Evolutionary conservation across 1,140 invertebrate species (phyloP).

Genomic region (Scaptomyza montana): DNA sequence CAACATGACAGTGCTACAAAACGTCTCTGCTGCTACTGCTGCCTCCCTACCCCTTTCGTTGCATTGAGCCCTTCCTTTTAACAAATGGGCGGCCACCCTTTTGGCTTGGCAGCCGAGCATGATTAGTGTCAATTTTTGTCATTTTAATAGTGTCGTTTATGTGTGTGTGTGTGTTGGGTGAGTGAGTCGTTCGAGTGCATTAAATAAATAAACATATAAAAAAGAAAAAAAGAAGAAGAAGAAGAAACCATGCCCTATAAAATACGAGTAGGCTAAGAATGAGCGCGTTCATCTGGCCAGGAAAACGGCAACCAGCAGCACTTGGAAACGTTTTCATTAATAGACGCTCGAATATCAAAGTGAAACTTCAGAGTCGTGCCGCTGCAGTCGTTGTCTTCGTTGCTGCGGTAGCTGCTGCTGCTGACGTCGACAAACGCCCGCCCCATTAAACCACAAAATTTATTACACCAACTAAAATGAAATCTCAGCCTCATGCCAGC

Average conservation of each 20-base stretch:
- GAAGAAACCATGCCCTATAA: conserved; percentile 76
- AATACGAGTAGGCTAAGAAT: conserved; percentile 67
- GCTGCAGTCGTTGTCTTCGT: conserved; percentile 8
- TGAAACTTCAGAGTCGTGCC: conserved; percentile 75
- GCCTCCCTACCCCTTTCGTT: conserved; percentile 20
- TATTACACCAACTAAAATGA: conserved; percentile 80
- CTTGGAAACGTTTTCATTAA: conserved; percentile 71
- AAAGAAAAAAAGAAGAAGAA: conserved; percentile 8
- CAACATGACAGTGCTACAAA: conserved; percentile 71
- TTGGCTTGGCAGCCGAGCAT: conserved; percentile 62
- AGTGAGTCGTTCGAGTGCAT: conserved; percentile 57
- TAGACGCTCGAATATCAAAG: conserved; percentile 81
- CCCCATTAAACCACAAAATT: conserved; percentile 82
- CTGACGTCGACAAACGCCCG: conserved; percentile 64
- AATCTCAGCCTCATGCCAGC: conserved; percentile 58
- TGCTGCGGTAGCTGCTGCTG: conserved; percentile 21
- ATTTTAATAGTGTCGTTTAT: conserved; percentile 75
- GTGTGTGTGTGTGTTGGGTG: conserved; percentile 23
- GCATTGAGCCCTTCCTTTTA: background rate
- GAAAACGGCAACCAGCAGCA: conserved; percentile 22
- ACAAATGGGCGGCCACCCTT: conserved; percentile 68
- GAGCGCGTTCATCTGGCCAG: conserved; percentile 28
- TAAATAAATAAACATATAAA: conserved; percentile 28
- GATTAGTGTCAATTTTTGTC: conserved; percentile 82
- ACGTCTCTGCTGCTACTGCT: conserved; percentile 35